A percentile compares a stretch with the other conserved stretches of the same genome.
Conservation (phyloP, 2,888 invertebrate species). For the Eupsilia transversa region DNA sequence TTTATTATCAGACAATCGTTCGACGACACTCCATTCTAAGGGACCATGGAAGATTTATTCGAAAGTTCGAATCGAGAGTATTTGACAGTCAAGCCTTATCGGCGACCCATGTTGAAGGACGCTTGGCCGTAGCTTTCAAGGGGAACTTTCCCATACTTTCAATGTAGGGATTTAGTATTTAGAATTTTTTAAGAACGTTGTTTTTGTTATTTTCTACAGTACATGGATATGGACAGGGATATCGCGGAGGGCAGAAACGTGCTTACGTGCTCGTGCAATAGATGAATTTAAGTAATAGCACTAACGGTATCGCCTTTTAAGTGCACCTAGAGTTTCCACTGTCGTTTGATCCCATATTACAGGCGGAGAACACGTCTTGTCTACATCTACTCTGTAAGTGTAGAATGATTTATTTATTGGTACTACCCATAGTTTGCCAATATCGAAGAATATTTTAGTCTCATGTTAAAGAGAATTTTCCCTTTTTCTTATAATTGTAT, state of each 20-base stretch:
- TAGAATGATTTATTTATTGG: background rate
- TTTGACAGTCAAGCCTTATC: conserved; percentile 65
- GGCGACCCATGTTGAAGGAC: conserved; percentile 53
- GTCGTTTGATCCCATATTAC: background rate
- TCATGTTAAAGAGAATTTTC: background rate
- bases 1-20: conserved; percentile 39
- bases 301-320: background rate
- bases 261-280: background rate
- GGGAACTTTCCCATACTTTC: conserved; percentile 37
- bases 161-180: conserved; percentile 23
- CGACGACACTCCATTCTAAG: conserved; percentile 24
- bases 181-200: background rate
- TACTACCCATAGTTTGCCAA: background rate
- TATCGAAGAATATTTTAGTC: background rate
- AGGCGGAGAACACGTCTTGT: background rate
- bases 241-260: background rate
- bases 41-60: conserved; percentile 69
- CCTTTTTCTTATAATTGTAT: conserved; percentile 17
- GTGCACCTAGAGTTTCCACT: background rate
- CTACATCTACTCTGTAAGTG: background rate
- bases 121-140: conserved; percentile 9
- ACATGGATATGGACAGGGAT: background rate
- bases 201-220: background rate
- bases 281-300: background rate
- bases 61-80: conserved; percentile 56